Base-by-base conservation (phyloP, 2,888 invertebrate species). In the Orthosia cruda region DNA sequence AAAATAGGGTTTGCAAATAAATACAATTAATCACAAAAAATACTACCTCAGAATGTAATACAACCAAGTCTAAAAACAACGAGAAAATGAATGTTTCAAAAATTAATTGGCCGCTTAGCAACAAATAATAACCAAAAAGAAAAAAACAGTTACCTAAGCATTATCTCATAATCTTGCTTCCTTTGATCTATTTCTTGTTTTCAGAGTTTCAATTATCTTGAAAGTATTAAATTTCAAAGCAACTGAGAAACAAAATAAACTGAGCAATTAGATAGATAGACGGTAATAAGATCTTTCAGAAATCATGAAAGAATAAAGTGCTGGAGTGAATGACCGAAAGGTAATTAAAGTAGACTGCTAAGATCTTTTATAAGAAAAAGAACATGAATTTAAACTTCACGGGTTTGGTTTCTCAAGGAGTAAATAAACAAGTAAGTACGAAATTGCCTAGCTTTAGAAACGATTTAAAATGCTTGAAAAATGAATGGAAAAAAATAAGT, bases 111-210 rank as follows among this genome's bases (percentile, higher is more conserved):
- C 32, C 20, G 20, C 9, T 40, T 13, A 62, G 16, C n/a, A n/a
- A 54, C n/a, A n/a, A 16, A 49, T n/a, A 63, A 74, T 49, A 55
- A 65, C 15, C 12, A 76, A 64, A 65, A 76, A 55, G 15, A 76
- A 64, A 65, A 77, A 58, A 67, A 68, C 18, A 47, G 68, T 63
- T 16, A 32, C 13, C 16, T 76, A 4, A 1, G 11, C 74, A 32
- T 68, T 40, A 59, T 50, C 63, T 57, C 47, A 65, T 76, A 81
- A 58, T 65, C 70, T 70, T 23, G 16, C 20, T 58, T 32, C 54
- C 68, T 75, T 75, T 81, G 63, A 80, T 66, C 58, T 62, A 61
- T 58, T 65, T 50, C n/a, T 66, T 45, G 49, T 82, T 80, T 58
- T 13, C 15, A 26, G 16, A 71, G 15, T 62, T 65, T 58, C 23